These are phyloP conservation scores for Rhinopomastus cyanomelas DNA, from an alignment of 2,113 vertebrate genomes.

Conservation along the genomic window DNA sequence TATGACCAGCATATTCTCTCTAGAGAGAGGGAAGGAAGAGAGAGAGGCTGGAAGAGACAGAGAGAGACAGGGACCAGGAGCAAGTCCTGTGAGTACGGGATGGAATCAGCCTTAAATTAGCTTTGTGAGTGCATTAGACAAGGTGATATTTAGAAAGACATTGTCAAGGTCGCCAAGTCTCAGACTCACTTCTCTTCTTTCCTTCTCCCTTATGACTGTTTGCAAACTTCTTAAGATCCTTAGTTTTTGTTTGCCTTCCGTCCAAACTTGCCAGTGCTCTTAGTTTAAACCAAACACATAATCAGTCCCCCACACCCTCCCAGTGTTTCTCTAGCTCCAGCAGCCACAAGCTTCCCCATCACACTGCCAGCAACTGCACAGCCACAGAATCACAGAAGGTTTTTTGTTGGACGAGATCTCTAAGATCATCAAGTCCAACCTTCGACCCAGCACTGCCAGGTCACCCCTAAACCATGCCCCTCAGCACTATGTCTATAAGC, in stretches of 20 bases:
- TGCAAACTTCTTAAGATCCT: background rate
- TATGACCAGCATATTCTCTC: background rate
- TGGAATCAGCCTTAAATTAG: background rate
- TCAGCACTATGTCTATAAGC: too few relatives aligned
- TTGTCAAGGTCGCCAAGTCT: background rate
- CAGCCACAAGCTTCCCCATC: background rate
- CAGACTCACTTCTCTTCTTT: background rate
- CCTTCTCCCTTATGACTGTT: background rate
- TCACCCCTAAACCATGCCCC: too few relatives aligned
- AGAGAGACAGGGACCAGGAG: background rate
- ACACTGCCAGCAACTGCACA: rapidly evolving
- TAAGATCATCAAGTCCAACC: too few relatives aligned
- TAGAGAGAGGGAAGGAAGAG: background rate
- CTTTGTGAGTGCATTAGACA: background rate
- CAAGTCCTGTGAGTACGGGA: background rate
- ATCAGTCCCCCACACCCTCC: too few relatives aligned
- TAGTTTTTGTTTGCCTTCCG: background rate
- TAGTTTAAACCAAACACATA: background rate
- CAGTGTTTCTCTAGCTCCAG: background rate
- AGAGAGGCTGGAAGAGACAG: background rate
- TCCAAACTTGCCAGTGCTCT: background rate
- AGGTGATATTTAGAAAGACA: background rate
- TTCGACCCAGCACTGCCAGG: too few relatives aligned
- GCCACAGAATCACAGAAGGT: too few relatives aligned
- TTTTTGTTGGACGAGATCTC: too few relatives aligned